Base-by-base conservation (phyloP, 2,797 vertebrate genomes). In the Hippocampus kuda region DNA sequence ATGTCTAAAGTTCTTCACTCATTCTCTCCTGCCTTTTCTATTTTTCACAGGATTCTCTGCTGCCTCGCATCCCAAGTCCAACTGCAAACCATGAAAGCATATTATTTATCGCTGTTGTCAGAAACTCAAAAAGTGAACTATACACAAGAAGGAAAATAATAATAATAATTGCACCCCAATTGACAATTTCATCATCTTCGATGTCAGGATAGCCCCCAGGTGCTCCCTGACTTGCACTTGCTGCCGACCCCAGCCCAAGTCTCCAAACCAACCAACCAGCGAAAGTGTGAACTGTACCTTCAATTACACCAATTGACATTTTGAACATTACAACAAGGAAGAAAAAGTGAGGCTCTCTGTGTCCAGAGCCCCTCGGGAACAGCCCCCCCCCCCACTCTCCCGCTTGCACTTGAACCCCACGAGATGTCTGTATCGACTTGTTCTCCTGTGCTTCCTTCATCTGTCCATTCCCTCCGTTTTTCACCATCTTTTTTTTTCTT, bases 391-490 rank as follows among this genome's bases (percentile, higher is more conserved):
- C 13, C 30, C 30, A 13, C 57, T 26, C 27, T 20, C 30, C 13
- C 3, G 18, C 59, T 61, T 34, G 26, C 16, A 61, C 30, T 61
- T 61, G 30, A 61, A 61, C 59, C 59, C 59, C 16, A 8, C 15
- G 59, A 61, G 59, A 38, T 8, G 59, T 30, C 59, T 61, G 59
- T 34, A 61, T 61, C 59, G 59, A 61, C 59, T 61, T 18, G 27
- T 34, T 38, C 60, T 38, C 60, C 60, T 13, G 18, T 62, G 60
- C 30, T 38, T 64, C 41, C 75, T 75, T 66, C 75, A 74, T 74
- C 75, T 77, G 72, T 77, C 67, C 3, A 62, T 78, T 82, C 75
- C 69, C 42, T 77, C 75, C 44, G 70, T 84, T 84, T 82, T 80
- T 74, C 71, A 75, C 65, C 71, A 69, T 67, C 63, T 77, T 24